A percentile compares a stretch with the other conserved stretches of the same genome.
These are phyloP conservation scores for Hydraecia micacea DNA, from an alignment of 2,888 invertebrate genomes.

Conservation along the genomic window DNA sequence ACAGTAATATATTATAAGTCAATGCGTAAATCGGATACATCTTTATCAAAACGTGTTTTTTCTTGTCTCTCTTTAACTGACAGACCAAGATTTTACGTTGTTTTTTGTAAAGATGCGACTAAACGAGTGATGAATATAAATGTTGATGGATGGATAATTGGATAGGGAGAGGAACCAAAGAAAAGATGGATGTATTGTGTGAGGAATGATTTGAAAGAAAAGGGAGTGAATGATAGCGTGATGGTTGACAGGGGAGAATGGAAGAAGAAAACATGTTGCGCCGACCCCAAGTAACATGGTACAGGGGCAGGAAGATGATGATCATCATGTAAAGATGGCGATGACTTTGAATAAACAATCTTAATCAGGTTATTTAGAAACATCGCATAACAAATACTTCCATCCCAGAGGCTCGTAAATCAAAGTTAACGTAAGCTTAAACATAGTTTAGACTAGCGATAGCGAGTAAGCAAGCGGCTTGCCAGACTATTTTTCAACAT, in stretches of 20 bases:
- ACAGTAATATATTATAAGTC: too few relatives aligned
- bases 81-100: not conserved
- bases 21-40: not conserved
- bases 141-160: not conserved
- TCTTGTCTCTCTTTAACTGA: not conserved
- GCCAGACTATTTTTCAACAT: conserved; percentile 55
- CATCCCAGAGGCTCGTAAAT: conserved; percentile 21
- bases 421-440: conserved; percentile 31
- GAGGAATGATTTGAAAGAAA: not conserved
- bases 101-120: too few relatives aligned
- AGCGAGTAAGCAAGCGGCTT: conserved; percentile 36
- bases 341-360: not conserved
- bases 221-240: not conserved
- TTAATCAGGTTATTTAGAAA: not conserved
- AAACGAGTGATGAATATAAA: not conserved
- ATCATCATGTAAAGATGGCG: not conserved
- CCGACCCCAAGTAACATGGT: not conserved
- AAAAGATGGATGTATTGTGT: not conserved
- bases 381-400: conserved; percentile 5
- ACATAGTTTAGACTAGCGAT: conserved; percentile 37
- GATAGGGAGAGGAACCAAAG: not conserved
- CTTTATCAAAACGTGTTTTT: not conserved
- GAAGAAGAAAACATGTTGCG: not conserved
- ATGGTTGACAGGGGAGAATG: too few relatives aligned
- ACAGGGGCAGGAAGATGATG: not conserved